Evolutionary conservation across 2,888 invertebrate species (phyloP).

Genomic region (Caenorhabditis virilis): DNA sequence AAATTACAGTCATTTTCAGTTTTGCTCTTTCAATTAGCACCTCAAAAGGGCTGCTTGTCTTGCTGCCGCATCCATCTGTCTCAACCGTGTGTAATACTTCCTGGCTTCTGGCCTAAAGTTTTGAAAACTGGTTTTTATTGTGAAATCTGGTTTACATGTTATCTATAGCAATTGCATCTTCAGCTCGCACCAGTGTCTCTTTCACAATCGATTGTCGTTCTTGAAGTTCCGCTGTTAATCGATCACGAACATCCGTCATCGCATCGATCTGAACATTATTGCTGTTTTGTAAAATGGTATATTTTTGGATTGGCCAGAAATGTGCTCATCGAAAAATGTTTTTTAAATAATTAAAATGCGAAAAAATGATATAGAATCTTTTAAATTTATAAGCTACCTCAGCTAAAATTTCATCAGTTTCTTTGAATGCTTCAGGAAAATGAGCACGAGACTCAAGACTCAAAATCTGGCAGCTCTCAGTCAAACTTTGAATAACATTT

Average conservation of each 20-base stretch:
- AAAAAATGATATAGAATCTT: too few relatives aligned
- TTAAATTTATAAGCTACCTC: slow-evolving; percentile 34
- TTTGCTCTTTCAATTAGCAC: slow-evolving; percentile 3
- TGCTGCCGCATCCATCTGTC: slow-evolving; percentile 45
- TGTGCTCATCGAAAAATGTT: too few relatives aligned
- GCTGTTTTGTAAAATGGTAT: too few relatives aligned
- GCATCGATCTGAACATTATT: slow-evolving; percentile 62
- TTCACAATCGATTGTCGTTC: slow-evolving; percentile 59
- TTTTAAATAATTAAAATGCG: not conserved
- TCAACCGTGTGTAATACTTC: slow-evolving; percentile 49
- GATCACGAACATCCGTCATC: slow-evolving; percentile 56
- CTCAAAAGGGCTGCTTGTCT: slow-evolving; percentile 43
- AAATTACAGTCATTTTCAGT: slow-evolving; percentile 5
- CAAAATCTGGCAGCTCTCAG: slow-evolving; percentile 42
- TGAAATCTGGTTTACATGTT: slow-evolving; percentile 37
- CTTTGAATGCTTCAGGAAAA: slow-evolving; percentile 51
- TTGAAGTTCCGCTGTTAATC: slow-evolving; percentile 58
- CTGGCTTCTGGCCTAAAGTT: slow-evolving; percentile 33
- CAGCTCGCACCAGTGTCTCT: slow-evolving; percentile 63
- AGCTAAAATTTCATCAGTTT: slow-evolving; percentile 48
- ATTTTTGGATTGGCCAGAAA: too few relatives aligned
- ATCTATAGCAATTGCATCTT: slow-evolving; percentile 55
- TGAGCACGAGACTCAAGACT: slow-evolving; percentile 45
- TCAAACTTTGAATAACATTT: slow-evolving; percentile 59
- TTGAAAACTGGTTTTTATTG: not conserved